A percentile compares a stretch with the other conserved stretches of the same genome.
Conservation (phyloP, 2,797 vertebrate genomes). For the Cuculus canorus region DNA sequence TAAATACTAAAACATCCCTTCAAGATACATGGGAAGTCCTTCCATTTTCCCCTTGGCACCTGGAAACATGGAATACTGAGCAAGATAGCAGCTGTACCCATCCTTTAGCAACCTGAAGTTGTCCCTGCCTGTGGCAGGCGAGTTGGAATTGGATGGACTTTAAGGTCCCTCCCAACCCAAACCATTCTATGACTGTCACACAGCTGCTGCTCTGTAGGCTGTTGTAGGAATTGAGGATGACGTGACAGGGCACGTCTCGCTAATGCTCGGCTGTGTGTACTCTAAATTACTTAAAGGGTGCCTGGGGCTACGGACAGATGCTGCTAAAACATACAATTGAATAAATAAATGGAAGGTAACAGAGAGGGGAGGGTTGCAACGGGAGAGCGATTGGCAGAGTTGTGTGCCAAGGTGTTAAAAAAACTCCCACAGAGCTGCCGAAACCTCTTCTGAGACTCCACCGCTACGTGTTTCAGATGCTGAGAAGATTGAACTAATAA, state of each 20-base stretch:
- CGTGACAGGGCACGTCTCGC: background rate
- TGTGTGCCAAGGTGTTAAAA: slow-evolving; percentile 64
- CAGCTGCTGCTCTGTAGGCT: background rate
- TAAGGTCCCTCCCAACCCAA: too few relatives aligned
- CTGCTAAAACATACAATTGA: slow-evolving; percentile 48
- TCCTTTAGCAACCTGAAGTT: background rate
- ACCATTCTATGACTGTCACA: too few relatives aligned
- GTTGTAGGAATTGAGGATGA: background rate
- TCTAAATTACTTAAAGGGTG: slow-evolving; percentile 57
- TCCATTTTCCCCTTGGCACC: background rate
- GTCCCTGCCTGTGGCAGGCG: too few relatives aligned
- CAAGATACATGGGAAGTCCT: background rate
- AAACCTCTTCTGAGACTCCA: slow-evolving; percentile 67
- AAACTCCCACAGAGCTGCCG: slow-evolving; percentile 58
- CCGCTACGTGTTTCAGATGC: slow-evolving; percentile 75
- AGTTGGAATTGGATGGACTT: too few relatives aligned
- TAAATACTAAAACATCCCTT: background rate
- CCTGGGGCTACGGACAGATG: slow-evolving; percentile 50
- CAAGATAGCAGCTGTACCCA: background rate
- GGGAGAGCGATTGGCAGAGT: slow-evolving; percentile 13
- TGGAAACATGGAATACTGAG: background rate
- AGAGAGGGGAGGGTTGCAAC: background rate
- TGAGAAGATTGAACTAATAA: slow-evolving; percentile 79
- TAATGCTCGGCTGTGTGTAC: background rate
- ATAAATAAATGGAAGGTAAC: slow-evolving; percentile 55